Evolutionary conservation across 2,113 vertebrate genomes (phyloP), one percentile per base, ranked within the genome.

Genomic region (Monarcha castaneiventris): DNA sequence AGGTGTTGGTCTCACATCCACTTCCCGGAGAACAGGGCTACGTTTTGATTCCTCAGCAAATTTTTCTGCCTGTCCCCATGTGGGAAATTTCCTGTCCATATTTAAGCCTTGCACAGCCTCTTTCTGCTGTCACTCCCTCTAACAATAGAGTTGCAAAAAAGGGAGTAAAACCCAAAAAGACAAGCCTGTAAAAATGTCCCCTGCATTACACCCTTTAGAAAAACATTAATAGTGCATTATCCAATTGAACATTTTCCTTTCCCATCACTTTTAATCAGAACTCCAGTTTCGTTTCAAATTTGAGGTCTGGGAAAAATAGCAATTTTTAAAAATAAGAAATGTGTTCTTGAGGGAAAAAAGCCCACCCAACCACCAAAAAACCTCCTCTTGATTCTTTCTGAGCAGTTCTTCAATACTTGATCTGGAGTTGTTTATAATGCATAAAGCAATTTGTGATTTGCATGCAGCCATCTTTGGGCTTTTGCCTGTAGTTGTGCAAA

Each of bases 231-330:
- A 94, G 62, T 66, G 88, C 33, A 48, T 93, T 96, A 94, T 90
- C 84, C 74, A 90, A 85, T 72, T 88, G 89, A 79, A 90, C 43
- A n/a, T 93, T 96, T 97, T 89, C 72, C 87, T 93, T 95, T 96
- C 91, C 91, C 52, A 87, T 92, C 92, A 81, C 85, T 96, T 96
- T 92, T 91, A 96, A 97, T 97, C 96, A 89, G 80, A 51, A 83
- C 78, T 78, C 44, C 68, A 33, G 23, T 37, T 94, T 61, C 30
- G 39, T 94, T 97, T 93, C 90, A 94, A 89, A 91, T 91, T 33
- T 69, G 51, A 93, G 84, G 94, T 94, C 94, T 97, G 95, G 90
- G 92, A 61, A 97, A 98, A 97, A 88, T 22, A 68, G 29, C 30
- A 41, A 9, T 39, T 71, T 90, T 59, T 79, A 84, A 71, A 84